phyloP scores from a whole-genome alignment of 2,113 vertebrate genomes.

The Cranoglanis bouderius region DNA sequence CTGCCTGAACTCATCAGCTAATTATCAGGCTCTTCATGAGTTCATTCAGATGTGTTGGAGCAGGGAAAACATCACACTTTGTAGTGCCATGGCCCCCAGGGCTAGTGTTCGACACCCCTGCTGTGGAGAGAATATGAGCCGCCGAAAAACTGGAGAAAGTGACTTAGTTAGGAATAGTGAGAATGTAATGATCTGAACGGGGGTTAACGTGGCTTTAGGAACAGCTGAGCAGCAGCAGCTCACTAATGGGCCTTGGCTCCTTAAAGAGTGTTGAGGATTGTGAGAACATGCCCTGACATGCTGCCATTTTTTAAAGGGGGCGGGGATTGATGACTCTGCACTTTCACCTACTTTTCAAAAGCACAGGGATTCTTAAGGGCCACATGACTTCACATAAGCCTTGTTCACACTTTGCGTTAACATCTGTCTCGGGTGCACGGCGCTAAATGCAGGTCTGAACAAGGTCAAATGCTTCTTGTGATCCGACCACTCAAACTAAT shows the following conservation, averaged over 20 bases:
- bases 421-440: background rate
- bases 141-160: background rate
- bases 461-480: background rate
- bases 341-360: conserved; percentile 39
- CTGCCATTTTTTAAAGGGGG: background rate
- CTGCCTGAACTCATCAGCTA: background rate
- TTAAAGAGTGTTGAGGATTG: conserved; percentile 27
- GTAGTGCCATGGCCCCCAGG: background rate
- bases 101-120: background rate
- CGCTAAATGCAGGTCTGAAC: background rate
- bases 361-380: conserved; percentile 8
- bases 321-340: conserved; percentile 18
- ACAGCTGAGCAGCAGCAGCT: conserved; percentile 39
- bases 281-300: conserved; percentile 47
- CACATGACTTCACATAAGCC: conserved; percentile 9
- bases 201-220: conserved; percentile 28
- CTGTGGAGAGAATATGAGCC: background rate
- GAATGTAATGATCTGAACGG: conserved; percentile 33
- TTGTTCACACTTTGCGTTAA: background rate
- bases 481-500: background rate
- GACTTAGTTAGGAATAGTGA: conserved; percentile 8
- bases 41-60: background rate
- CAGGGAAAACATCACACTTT: background rate
- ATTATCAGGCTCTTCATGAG: conserved; percentile 11
- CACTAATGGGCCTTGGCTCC: conserved; percentile 37